Conservation (phyloP, 2,888 invertebrate genomes). For the Anthophora plumipes region DNA sequence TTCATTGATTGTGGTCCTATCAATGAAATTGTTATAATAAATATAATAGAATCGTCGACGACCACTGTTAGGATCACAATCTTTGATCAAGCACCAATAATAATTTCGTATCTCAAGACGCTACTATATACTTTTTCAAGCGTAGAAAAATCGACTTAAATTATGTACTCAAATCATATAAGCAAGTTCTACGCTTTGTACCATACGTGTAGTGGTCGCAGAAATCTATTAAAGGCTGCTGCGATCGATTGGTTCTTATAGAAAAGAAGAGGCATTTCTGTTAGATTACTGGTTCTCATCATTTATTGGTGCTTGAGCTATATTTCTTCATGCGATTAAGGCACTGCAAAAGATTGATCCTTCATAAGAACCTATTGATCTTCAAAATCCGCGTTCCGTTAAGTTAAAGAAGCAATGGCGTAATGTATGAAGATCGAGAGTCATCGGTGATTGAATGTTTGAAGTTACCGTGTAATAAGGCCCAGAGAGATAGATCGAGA, state of each 20-base stretch:
- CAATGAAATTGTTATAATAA: constrained; percentile 71
- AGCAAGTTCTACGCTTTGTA: constrained; percentile 21
- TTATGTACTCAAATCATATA: constrained; percentile 16
- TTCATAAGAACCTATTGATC: constrained; percentile 54
- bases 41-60: constrained; percentile 61
- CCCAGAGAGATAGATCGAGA: constrained; percentile 47
- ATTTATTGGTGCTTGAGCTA: constrained; percentile 72
- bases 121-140: constrained; percentile 25
- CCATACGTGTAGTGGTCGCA: constrained; percentile 29
- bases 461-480: constrained; percentile 58
- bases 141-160: constrained; percentile 42
- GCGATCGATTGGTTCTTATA: constrained; percentile 17
- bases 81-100: constrained; percentile 74
- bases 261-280: constrained; percentile 37
- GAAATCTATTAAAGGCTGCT: constrained; percentile 1
- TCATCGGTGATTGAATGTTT: constrained; percentile 47
- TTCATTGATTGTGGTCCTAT: constrained; percentile 65
- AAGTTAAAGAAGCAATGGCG: constrained; percentile 42
- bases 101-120: constrained; percentile 6
- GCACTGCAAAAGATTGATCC: constrained; percentile 70
- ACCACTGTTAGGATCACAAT: constrained; percentile 72
- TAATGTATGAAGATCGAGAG: constrained; percentile 55
- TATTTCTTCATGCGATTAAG: constrained; percentile 62
- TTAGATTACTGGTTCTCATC: constrained; percentile 28
- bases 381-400: constrained; percentile 49